Conservation (phyloP, 1,140 invertebrate genomes). For the Papilio machaon region DNA sequence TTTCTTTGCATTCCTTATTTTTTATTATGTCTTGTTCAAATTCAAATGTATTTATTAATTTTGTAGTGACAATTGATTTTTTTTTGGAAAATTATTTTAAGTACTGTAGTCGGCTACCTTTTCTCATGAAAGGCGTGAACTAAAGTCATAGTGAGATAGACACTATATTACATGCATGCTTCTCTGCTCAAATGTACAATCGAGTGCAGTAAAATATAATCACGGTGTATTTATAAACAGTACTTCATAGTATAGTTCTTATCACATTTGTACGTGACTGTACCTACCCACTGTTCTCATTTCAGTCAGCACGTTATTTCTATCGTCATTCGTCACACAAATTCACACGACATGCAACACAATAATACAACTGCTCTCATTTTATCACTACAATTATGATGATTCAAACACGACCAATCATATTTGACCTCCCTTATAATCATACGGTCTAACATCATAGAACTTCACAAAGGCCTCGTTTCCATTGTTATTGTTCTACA, state of each 20-base stretch:
- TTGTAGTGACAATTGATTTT: too few species aligned
- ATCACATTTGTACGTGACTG: constrained; percentile 19
- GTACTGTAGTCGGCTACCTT: too few species aligned
- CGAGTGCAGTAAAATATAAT: neutral
- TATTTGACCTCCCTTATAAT: constrained; percentile 35
- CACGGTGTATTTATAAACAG: neutral
- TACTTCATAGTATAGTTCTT: neutral
- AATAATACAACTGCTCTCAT: constrained; percentile 25
- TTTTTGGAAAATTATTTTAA: too few species aligned
- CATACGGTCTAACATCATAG: neutral
- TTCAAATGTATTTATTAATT: too few species aligned
- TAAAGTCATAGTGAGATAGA: too few species aligned
- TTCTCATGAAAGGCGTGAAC: too few species aligned
- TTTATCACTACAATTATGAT: constrained; percentile 37
- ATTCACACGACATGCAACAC: constrained; percentile 32
- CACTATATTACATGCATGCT: neutral
- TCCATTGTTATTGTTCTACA: constrained; percentile 38
- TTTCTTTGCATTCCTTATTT: neutral
- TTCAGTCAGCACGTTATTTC: constrained; percentile 34
- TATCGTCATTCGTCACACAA: constrained; percentile 37
- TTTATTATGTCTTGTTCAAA: neutral
- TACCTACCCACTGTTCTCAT: constrained; percentile 23
- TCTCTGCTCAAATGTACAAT: constrained; percentile 7
- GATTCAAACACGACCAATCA: constrained; percentile 34
- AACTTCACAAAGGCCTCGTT: neutral